phyloP scores from a whole-genome alignment of 1,140 invertebrate species.

The Andrena cerasifolii region DNA sequence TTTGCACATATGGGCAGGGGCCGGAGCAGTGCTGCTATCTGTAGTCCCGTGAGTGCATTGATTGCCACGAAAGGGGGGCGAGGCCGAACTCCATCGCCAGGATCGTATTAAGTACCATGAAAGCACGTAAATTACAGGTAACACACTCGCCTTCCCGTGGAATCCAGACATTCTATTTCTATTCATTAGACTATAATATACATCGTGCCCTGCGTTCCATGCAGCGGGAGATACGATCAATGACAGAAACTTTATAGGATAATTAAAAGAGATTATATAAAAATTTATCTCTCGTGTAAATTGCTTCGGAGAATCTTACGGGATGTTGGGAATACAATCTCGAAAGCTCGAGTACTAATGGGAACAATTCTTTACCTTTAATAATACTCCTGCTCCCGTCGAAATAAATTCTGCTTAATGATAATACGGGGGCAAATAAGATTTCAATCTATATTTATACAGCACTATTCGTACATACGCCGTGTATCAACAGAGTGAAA shows the following conservation, averaged over 20 bases:
- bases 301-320: no score
- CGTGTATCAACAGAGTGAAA: slow-evolving; percentile 18
- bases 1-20: slow-evolving; percentile 76
- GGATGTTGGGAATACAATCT: no score
- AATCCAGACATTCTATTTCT: not conserved
- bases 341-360: no score
- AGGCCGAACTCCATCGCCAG: slow-evolving; percentile 53
- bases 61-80: slow-evolving; percentile 67
- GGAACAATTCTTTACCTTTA: no score
- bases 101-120: slow-evolving; percentile 35
- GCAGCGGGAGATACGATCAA: no score
- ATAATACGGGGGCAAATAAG: not conserved
- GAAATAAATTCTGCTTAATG: not conserved
- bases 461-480: not conserved
- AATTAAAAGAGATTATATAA: not conserved
- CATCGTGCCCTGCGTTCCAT: no score
- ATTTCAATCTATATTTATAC: no score
- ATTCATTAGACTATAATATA: not conserved
- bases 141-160: not conserved
- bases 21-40: slow-evolving; percentile 69
- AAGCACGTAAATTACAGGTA: slow-evolving; percentile 27
- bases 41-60: slow-evolving; percentile 52
- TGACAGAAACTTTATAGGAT: no score
- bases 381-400: no score
- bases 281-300: not conserved